Percentiles rank a stretch among this genome's conserved stretches.
Conservation (phyloP, 2,113 vertebrate genomes). For the Daphoenositta chrysoptera region DNA sequence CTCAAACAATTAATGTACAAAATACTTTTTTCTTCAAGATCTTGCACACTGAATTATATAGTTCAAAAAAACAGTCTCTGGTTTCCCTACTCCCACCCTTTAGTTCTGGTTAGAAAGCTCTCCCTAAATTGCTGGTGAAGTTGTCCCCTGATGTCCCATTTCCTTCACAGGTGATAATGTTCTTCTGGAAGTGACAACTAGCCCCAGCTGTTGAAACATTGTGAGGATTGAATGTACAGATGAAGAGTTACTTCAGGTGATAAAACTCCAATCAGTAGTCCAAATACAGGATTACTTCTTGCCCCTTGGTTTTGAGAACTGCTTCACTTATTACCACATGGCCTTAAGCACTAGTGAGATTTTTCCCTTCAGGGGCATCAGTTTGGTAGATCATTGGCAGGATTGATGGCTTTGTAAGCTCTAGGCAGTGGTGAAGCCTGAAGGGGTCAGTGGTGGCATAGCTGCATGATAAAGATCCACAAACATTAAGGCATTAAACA, state of each 20-base stretch:
- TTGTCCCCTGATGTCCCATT: not conserved
- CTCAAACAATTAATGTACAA: not conserved
- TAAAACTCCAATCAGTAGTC: not conserved
- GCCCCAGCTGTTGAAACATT: not conserved
- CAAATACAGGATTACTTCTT: not conserved
- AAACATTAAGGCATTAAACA: not conserved
- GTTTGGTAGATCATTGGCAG: not conserved
- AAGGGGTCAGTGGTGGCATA: not conserved
- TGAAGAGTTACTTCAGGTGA: not conserved
- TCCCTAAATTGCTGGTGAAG: not conserved
- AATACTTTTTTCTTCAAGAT: not conserved
- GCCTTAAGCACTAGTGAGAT: not conserved
- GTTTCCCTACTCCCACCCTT: rapidly evolving
- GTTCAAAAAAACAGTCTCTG: not conserved
- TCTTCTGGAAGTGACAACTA: not conserved
- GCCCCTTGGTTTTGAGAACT: not conserved
- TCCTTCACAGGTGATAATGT: not conserved
- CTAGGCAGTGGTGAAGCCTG: not conserved
- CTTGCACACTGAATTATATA: not conserved
- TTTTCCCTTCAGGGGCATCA: not conserved
- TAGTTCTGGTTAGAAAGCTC: not conserved
- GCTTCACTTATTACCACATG: not conserved
- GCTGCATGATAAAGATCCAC: not conserved
- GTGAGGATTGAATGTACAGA: not conserved
- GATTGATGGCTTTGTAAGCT: not conserved